Evolutionary conservation across 2,113 vertebrate species (phyloP), one percentile per base, ranked within the genome.

Genomic region (Strix aluco): DNA sequence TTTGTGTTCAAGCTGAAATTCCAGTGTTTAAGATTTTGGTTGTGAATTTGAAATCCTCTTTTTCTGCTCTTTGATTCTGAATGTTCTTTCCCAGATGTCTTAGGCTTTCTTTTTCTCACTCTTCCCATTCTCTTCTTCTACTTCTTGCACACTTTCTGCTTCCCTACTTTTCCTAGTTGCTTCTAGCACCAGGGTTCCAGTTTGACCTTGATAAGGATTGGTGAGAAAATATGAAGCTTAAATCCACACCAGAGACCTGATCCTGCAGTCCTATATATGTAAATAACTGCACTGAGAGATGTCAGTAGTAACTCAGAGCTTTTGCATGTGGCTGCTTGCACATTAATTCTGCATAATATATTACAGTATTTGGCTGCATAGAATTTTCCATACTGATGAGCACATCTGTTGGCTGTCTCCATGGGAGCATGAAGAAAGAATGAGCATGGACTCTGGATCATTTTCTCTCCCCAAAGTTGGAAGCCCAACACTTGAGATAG

Each of bases 341-440:
- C 65, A 80, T 87, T 85, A 85, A 91, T 94, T 89, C 62, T 94
- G 59, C 49, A 75, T 94, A 94, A 94, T 80, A 51, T 69, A 55
- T 91, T 84, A 30, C 57, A 77, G n/a, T 66, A 52, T 89, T 94
- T 7, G 4, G 54, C 83, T 82, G 84, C 73, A 55, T 38, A 78
- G 88, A 75, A 32, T 92, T 94, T 94, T 88, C 85, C 51, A n/a
- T 91, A 51, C 30, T 87, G 67, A 90, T 95, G 49, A 89, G 62
- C 81, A 87, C 78, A 81, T 89, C 92, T 97, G 92, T 86, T 80
- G 63, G 72, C 46, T 94, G 62, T 95, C 89, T 95, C 54, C 22
- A 46, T 87, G 88, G 86, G 61, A 96, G 85, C 70, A 44, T 46
- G 74, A 70, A 51, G 54, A 15, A 81, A 81, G 63, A 79, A 78